phyloP scores from a whole-genome alignment of 2,113 vertebrate genomes.

The Gadus chalcogrammus region DNA sequence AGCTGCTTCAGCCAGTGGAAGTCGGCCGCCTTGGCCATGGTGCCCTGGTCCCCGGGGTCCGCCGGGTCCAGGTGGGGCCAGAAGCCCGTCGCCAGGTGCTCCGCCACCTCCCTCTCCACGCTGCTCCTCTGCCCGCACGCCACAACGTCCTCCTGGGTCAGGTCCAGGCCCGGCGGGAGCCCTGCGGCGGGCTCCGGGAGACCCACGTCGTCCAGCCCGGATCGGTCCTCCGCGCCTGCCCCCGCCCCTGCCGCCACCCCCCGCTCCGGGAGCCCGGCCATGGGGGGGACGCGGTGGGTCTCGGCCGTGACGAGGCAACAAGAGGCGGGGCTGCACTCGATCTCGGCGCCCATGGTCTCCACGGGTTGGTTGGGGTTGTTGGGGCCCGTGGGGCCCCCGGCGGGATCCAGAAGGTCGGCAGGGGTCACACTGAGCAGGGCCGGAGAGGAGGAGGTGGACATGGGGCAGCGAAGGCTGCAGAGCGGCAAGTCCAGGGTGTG shows the following conservation, averaged over 20 bases:
- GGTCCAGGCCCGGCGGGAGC: conserved; percentile 38
- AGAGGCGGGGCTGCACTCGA: conserved; percentile 30
- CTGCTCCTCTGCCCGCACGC: conserved; percentile 76
- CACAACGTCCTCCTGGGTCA: conserved; percentile 22
- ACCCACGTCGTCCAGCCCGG: conserved; percentile 37
- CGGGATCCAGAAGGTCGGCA: conserved; percentile 31
- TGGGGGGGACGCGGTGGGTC: conserved; percentile 48
- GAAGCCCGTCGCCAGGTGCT: conserved; percentile 92
- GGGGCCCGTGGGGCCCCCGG: conserved; percentile 12
- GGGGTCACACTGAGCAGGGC: conserved; percentile 20
- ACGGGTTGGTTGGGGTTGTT: conserved; percentile 52
- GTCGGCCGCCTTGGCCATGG: conserved; percentile 77
- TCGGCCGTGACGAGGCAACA: conserved; percentile 52
- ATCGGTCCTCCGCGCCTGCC: conserved; percentile 32
- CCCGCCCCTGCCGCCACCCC: conserved; percentile 11
- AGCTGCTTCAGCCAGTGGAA: conserved; percentile 89
- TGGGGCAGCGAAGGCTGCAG: conserved; percentile 49
- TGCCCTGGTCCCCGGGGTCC: conserved; percentile 62
- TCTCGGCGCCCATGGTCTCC: conserved; percentile 49
- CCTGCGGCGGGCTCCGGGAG: conserved; percentile 62
- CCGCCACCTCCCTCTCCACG: conserved; percentile 91
- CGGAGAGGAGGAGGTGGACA: conserved; percentile 37
- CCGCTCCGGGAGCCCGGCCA: conserved; percentile 24
- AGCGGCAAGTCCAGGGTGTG: conserved; percentile 48
- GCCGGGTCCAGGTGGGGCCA: conserved; percentile 81